Evolutionary conservation across 2,113 vertebrate species (phyloP).

Genomic region (Neolamprologus hecqui): DNA sequence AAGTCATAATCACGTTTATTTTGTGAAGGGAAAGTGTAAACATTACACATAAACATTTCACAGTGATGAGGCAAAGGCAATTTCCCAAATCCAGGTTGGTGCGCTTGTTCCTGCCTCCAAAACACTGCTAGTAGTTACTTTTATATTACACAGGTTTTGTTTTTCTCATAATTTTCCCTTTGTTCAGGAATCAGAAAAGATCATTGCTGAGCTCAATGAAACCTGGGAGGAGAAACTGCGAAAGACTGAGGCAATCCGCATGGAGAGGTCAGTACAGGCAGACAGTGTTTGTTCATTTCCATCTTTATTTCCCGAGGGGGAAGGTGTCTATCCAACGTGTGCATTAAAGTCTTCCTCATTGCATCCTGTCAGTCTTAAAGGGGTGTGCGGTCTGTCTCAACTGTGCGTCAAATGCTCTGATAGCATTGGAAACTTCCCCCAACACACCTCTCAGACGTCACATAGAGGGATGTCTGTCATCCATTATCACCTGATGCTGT

Average conservation of each 20-base stretch:
- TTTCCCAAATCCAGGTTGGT: background rate
- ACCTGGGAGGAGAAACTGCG: slow-evolving; percentile 86
- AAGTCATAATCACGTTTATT: rapidly evolving
- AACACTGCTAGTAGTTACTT: background rate
- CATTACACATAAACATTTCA: background rate
- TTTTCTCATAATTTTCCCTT: background rate
- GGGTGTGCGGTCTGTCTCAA: background rate
- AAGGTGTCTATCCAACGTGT: background rate
- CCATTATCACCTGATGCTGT: background rate
- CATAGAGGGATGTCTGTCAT: background rate
- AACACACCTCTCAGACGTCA: background rate
- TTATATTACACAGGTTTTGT: background rate
- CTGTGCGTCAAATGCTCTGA: background rate
- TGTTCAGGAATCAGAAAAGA: slow-evolving; percentile 94
- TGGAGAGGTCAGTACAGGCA: slow-evolving; percentile 84
- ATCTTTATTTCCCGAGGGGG: background rate
- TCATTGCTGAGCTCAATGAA: slow-evolving; percentile 95
- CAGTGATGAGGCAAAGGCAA: background rate
- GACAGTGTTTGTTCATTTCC: background rate
- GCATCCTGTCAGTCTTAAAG: background rate
- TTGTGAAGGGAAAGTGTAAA: background rate
- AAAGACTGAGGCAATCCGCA: slow-evolving; percentile 96
- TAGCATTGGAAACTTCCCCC: background rate
- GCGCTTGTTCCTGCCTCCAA: background rate
- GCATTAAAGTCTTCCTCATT: background rate